Evolutionary conservation across 2,797 vertebrate species (phyloP), one percentile per base, ranked within the genome.

Genomic region (Staurois parvus): DNA sequence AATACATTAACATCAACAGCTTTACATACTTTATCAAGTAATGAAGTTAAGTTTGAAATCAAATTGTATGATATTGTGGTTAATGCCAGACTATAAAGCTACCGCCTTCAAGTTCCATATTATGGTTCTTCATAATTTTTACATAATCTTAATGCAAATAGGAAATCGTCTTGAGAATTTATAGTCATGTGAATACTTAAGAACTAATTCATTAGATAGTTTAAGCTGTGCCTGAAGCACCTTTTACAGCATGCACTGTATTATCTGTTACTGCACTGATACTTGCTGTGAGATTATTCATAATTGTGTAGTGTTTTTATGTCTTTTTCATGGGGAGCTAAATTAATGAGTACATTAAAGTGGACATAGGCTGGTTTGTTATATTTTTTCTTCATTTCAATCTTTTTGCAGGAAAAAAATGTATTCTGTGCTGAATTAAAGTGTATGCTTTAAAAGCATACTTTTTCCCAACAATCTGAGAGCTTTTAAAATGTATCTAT

Each of bases 241-340:
- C 87, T 52, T 83, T 24, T 81, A 72, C 77, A 12, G 84, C 62
- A 15, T 9, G 1, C 40, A 79, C 68, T 83, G 32, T 0, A 13
- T 85, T 89, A 77, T 90, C 62, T 88, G 85, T 32, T 52, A 83
- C 32, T 84, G 67, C 84, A 79, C 3, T 69, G 79, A 76, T 3
- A 3, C 37, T 84, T 42, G 4, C 21, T 86, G 59, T 76, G 69
- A 87, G 69, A 88, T 87, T 86, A 12, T 64, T 69, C 68, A 88
- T 86, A 80, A 84, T 56, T 85, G 37, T 69, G 77, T 21, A 26
- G 79, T 88, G 62, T 80, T 88, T 81, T 79, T 56, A 67, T 85
- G 30, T 5, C 29, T 8, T 80, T 78, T 88, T 78, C 72, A 87
- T 62, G 10, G 81, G 59, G 87, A 85, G 82, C 28, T 40, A 89